Conservation (phyloP, 2,797 vertebrate genomes). For the Hipposideros larvatus region DNA sequence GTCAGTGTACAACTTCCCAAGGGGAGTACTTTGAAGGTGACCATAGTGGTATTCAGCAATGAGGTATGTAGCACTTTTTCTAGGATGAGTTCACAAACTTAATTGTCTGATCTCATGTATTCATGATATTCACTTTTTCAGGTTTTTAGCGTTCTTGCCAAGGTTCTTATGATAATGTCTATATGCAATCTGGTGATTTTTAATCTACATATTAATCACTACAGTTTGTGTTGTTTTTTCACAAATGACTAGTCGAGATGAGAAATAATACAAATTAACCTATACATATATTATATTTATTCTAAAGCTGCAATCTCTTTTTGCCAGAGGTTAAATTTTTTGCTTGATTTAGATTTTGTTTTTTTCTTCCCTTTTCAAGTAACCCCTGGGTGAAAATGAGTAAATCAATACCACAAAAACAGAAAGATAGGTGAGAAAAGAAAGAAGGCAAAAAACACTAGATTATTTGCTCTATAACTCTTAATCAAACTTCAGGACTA, state of each 20-base stretch:
- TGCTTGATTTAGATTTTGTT: not conserved
- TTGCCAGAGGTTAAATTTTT: not conserved
- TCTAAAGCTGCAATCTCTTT: not conserved
- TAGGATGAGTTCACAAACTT: too few species aligned
- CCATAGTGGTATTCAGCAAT: too few species aligned
- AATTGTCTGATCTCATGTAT: not conserved
- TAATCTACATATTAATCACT: not conserved
- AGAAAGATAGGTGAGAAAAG: not conserved
- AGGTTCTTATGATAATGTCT: not conserved
- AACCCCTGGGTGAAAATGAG: not conserved
- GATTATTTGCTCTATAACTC: not conserved
- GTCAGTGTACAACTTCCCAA: too few species aligned
- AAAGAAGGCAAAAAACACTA: not conserved
- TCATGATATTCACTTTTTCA: not conserved
- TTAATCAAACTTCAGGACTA: not conserved
- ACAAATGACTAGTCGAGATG: not conserved
- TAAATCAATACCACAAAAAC: not conserved
- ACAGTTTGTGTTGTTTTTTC: not conserved
- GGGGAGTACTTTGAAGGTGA: too few species aligned
- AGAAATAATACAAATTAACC: slow-evolving; percentile 10
- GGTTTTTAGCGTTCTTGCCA: not conserved
- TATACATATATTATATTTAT: not conserved
- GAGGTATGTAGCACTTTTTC: not conserved
- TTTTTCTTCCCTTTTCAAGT: not conserved
- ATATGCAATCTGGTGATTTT: not conserved